Evolutionary conservation across 2,797 vertebrate genomes (phyloP).

Genomic region (Gobio occitaniae): DNA sequence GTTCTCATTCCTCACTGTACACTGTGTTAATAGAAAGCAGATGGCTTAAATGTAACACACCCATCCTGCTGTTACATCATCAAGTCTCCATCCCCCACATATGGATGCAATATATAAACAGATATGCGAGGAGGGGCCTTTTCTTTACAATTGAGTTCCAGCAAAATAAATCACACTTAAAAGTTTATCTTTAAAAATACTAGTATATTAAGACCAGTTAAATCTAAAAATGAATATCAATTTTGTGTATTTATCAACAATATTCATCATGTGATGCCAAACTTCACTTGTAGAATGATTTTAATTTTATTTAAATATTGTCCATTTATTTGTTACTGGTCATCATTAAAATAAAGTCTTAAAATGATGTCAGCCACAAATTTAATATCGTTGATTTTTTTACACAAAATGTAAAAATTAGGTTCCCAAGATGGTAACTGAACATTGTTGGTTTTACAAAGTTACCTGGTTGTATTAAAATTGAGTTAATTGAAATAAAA

Average conservation of each 20-base stretch:
- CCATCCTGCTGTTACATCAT: constrained; percentile 44
- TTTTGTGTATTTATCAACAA: not conserved
- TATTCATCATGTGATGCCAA: no score
- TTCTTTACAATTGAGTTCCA: not conserved
- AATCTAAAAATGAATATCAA: not conserved
- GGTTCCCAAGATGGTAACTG: no score
- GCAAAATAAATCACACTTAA: not conserved
- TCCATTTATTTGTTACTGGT: no score
- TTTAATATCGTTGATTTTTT: no score
- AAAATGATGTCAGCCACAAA: no score
- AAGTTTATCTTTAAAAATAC: not conserved
- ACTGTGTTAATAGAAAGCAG: constrained; percentile 37
- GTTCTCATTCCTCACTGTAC: constrained; percentile 39
- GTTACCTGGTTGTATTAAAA: no score
- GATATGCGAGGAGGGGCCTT: constrained; percentile 15
- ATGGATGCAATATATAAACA: constrained; percentile 12
- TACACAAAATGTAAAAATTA: no score
- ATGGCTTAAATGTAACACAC: constrained; percentile 46
- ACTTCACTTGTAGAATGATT: no score
- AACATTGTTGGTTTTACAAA: no score
- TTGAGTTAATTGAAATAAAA: no score
- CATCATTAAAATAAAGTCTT: no score
- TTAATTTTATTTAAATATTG: no score
- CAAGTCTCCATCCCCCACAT: constrained; percentile 11
- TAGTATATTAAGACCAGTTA: not conserved